phyloP scores from a whole-genome alignment of 2,888 invertebrate genomes.

The Pseudeuparius sepicola region DNA sequence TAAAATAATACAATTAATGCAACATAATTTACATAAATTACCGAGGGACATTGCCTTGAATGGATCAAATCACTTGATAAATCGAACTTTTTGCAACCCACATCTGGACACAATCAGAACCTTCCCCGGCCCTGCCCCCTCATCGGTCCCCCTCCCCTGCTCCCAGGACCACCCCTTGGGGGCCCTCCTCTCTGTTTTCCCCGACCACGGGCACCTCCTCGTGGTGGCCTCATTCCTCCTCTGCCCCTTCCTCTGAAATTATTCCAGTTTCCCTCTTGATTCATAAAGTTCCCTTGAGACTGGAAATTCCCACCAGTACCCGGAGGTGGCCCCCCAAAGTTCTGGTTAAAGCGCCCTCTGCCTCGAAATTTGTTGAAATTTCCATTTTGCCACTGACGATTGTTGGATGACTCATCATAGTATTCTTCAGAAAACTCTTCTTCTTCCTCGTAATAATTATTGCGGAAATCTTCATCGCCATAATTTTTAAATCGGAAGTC shows the following conservation, averaged over 20 bases:
- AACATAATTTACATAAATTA: too few relatives aligned
- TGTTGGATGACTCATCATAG: slow-evolving; percentile 37
- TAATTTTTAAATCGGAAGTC: slow-evolving; percentile 27
- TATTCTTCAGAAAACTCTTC: slow-evolving; percentile 39
- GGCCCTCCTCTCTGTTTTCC: too few relatives aligned
- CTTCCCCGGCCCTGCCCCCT: too few relatives aligned
- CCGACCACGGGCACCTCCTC: background rate
- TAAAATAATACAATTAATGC: too few relatives aligned
- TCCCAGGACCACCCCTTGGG: background rate
- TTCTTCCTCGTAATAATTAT: slow-evolving; percentile 27
- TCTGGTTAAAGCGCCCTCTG: slow-evolving; percentile 19
- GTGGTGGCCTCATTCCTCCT: background rate
- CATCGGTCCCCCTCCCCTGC: background rate
- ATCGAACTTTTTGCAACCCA: too few relatives aligned
- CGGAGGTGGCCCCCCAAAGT: slow-evolving; percentile 10
- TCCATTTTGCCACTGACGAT: slow-evolving; percentile 35
- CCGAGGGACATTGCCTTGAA: too few relatives aligned
- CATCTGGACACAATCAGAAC: too few relatives aligned
- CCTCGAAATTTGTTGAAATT: slow-evolving; percentile 26
- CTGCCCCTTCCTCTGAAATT: too few relatives aligned
- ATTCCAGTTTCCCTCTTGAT: too few relatives aligned
- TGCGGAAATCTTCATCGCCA: slow-evolving; percentile 23
- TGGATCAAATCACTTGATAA: too few relatives aligned
- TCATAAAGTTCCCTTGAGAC: too few relatives aligned
- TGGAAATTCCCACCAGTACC: slow-evolving; percentile 9